Evolutionary conservation across 2,797 vertebrate species (phyloP).

Genomic region (Discoglossus pictus): DNA sequence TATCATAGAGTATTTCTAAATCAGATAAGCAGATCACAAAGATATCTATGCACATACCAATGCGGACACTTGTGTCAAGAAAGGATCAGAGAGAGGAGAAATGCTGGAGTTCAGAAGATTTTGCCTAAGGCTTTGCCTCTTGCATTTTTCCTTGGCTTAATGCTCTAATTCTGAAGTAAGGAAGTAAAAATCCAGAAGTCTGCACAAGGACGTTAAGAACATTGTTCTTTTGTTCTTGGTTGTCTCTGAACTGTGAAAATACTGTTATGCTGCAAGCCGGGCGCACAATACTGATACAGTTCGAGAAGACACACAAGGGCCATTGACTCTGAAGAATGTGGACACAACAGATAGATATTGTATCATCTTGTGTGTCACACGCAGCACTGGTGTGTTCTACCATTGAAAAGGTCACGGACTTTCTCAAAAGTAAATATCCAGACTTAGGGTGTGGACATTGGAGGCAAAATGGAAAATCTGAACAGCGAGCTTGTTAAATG

Average conservation of each 20-base stretch:
- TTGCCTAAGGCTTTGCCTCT: constrained; percentile 23
- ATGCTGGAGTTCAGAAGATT: constrained; percentile 6
- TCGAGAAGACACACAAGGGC: constrained; percentile 10
- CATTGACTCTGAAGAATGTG: not conserved
- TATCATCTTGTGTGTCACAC: no score
- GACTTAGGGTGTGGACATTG: not conserved
- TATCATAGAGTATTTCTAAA: not conserved
- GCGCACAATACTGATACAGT: not conserved
- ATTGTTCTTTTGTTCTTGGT: constrained; percentile 1
- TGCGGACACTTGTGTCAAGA: constrained; percentile 9
- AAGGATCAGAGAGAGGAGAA: constrained; percentile 9
- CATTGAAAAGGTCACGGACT: not conserved
- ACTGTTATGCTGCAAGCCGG: not conserved
- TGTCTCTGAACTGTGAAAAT: not conserved
- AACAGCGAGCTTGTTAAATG: no score
- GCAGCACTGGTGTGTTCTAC: not conserved
- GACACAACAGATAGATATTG: no score
- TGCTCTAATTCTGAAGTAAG: constrained; percentile 11
- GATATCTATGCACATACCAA: constrained; percentile 9
- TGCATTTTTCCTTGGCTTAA: constrained; percentile 11
- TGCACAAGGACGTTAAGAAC: constrained; percentile 20
- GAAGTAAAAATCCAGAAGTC: constrained; percentile 1
- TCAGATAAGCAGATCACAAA: constrained; percentile 10
- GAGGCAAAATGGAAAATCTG: not conserved
- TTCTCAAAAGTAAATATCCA: not conserved